Conservation (phyloP, 2,113 vertebrate species). For the Tragelaphus buxtoni region DNA sequence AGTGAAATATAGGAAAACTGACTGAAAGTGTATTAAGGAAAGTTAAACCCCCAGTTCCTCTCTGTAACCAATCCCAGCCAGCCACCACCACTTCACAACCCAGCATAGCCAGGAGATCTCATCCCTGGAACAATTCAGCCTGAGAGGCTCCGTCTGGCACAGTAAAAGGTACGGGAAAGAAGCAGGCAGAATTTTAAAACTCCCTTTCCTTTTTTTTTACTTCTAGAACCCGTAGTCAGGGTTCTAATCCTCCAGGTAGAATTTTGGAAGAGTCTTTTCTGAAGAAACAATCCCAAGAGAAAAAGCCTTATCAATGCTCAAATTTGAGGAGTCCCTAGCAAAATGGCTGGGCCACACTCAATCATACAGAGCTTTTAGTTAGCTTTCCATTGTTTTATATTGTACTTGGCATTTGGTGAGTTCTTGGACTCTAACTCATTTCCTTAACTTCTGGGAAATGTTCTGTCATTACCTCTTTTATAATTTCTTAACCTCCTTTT, state of each 20-base stretch:
- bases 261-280: constrained; percentile 5
- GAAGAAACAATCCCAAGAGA: neutral
- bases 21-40: neutral
- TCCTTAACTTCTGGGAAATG: neutral
- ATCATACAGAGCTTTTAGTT: neutral
- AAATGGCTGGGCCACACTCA: neutral
- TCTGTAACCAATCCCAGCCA: neutral
- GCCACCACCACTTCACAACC: neutral
- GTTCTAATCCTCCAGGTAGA: neutral
- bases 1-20: constrained; percentile 3
- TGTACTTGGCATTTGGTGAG: neutral
- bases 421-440: neutral
- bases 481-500: neutral
- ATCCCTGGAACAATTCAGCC: neutral
- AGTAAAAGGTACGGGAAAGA: neutral
- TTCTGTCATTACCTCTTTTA: neutral
- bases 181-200: neutral
- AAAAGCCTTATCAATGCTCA: neutral
- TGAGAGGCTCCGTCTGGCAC: neutral
- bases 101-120: neutral
- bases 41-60: neutral
- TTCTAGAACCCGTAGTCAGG: neutral
- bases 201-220: neutral
- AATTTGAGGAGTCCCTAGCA: neutral
- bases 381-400: neutral